Conservation (phyloP, 2,888 invertebrate species). For the Lepidochitona cinerea region DNA sequence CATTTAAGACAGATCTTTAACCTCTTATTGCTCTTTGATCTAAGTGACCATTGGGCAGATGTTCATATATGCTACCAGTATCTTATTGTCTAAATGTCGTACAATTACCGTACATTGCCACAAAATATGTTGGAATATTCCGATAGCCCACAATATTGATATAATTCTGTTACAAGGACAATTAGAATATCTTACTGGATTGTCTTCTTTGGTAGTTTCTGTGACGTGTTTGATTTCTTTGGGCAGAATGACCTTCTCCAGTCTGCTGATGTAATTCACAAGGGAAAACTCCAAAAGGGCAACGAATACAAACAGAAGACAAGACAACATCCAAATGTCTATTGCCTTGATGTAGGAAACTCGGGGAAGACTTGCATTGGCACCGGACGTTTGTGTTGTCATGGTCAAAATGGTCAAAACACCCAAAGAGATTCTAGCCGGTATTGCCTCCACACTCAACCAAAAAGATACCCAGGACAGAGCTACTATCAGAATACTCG, state of each 20-base stretch:
- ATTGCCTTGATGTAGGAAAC: constrained; percentile 95
- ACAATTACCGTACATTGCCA: background rate
- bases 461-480: constrained; percentile 98
- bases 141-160: too few species aligned
- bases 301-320: constrained; percentile 94
- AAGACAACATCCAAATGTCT: constrained; percentile 72
- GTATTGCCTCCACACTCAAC: constrained; percentile 89
- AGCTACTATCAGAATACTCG: constrained; percentile 91
- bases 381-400: constrained; percentile 93
- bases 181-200: too few species aligned
- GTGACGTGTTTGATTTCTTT: background rate
- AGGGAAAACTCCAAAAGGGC: constrained; percentile 86
- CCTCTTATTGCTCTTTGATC: too few species aligned
- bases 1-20: too few species aligned
- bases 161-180: too few species aligned
- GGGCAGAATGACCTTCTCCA: background rate
- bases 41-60: too few species aligned
- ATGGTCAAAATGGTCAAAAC: constrained; percentile 81
- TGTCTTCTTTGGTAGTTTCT: too few species aligned
- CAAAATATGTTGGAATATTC: too few species aligned
- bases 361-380: constrained; percentile 89
- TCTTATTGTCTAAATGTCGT: background rate
- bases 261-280: constrained; percentile 75
- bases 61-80: background rate
- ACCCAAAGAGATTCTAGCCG: constrained; percentile 89